Base-by-base conservation (phyloP, 1,140 invertebrate species). In the Pseudomyrmex gracilis region DNA sequence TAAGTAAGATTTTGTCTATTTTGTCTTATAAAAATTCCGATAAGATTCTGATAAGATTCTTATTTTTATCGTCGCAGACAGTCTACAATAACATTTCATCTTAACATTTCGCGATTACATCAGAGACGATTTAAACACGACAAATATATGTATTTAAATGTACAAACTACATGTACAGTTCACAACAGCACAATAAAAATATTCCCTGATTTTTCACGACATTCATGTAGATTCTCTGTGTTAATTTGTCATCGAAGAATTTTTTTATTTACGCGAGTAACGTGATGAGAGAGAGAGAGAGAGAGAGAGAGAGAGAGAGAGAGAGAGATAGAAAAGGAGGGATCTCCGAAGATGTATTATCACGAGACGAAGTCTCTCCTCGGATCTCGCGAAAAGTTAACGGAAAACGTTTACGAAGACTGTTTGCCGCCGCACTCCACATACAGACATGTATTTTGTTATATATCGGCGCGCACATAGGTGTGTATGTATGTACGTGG, bases 1-100 rank as follows among this genome's bases (percentile, higher is more conserved):
- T 96, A 93, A 96, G 96, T 96, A 90, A 73, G 77, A 73, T 66
- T 47, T 55, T 73, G 85, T 57, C 51, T 12, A 24, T n/a, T 34
- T 47, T 61, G 24, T 24, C 20, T 51, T n/a, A 15, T 51, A 10
- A 7, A 60, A 53, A 47, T 55, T 55, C 22, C 51, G 47, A 57
- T 49, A 63, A 17, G 22, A 61, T 63, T n/a, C 53, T 53, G 24
- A 49, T 34, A 13, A 12, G 24, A 49, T 58, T 77, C 24, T 77
- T n/a, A 51, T 63, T 60, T 73, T 58, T 5, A 2, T 17, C 12
- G 47, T 2, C 34, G 34, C 34, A 34, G 34, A 34, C 34, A 34
- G 34, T 34, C 34, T 5, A 34, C 34, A 34, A 5, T 34, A 34
- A 5, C 34, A 34, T 4, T 34, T 34, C 7, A 34, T 5, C 5